Percentiles rank a stretch among this genome's conserved stretches.
Evolutionary conservation across 2,888 invertebrate genomes (phyloP).

Genomic region (Parnassius smintheus): DNA sequence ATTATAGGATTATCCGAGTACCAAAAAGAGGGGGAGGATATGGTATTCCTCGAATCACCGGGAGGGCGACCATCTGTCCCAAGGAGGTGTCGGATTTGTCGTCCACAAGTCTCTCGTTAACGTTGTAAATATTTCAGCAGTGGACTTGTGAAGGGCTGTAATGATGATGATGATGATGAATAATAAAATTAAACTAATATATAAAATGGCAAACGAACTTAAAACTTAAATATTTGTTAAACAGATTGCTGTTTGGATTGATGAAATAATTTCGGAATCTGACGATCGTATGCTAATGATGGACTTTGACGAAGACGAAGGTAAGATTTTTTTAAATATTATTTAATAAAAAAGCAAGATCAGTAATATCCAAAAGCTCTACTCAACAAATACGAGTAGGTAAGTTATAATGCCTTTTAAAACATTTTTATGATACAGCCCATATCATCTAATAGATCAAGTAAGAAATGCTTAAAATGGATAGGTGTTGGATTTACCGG

Average conservation of each 20-base stretch:
- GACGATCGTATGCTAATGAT: conserved; percentile 76
- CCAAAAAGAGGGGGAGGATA: too few species aligned
- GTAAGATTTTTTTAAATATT: conserved; percentile 45
- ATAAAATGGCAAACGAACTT: not conserved
- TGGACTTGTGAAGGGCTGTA: too few species aligned
- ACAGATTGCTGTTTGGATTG: conserved; percentile 72
- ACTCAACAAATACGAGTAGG: not conserved
- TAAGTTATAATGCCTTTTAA: not conserved
- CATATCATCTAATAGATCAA: too few species aligned
- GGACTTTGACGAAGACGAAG: conserved; percentile 74
- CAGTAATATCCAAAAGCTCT: not conserved
- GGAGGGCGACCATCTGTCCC: too few species aligned
- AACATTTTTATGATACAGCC: too few species aligned
- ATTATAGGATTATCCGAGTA: too few species aligned
- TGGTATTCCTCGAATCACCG: too few species aligned
- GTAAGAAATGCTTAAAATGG: not conserved
- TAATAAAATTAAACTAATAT: too few species aligned
- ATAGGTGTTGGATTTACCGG: not conserved
- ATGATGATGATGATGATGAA: too few species aligned
- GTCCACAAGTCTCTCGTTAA: too few species aligned
- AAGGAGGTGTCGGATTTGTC: too few species aligned
- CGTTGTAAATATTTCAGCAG: too few species aligned
- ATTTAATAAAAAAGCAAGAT: not conserved
- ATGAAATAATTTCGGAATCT: conserved; percentile 67
- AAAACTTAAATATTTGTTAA: not conserved